A percentile compares a stretch with the other conserved stretches of the same genome.
Conservation (phyloP, 2,113 vertebrate species). For the Cervus canadensis region DNA sequence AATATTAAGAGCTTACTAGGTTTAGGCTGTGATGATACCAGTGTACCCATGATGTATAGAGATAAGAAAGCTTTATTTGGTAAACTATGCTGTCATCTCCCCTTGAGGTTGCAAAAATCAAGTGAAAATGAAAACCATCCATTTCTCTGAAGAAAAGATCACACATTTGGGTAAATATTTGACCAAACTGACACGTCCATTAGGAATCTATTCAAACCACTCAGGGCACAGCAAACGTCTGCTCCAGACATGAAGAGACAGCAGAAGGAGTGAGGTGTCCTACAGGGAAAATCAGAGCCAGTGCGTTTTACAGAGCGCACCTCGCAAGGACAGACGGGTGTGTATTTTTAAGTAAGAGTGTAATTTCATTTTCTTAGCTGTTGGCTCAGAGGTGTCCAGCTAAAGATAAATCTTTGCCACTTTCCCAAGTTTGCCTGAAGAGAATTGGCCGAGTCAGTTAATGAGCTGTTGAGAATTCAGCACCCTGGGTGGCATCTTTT, state of each 20-base stretch:
- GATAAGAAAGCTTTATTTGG: neutral
- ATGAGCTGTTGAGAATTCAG: neutral
- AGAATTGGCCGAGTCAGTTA: neutral
- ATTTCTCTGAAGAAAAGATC: neutral
- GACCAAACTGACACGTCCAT: neutral
- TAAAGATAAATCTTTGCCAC: neutral
- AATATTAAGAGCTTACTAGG: neutral
- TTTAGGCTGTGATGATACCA: neutral
- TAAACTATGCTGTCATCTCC: neutral
- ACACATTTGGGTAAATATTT: neutral
- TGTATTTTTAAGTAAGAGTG: neutral
- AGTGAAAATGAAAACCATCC: neutral
- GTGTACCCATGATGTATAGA: neutral
- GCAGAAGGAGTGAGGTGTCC: neutral
- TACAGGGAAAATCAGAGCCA: neutral
- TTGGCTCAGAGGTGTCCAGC: neutral
- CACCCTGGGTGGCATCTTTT: neutral
- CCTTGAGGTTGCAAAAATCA: neutral
- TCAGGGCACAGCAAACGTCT: neutral
- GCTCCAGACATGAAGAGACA: neutral
- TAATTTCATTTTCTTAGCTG: neutral
- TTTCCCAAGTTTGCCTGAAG: neutral
- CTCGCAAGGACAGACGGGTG: neutral
- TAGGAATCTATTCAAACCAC: neutral
- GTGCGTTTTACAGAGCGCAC: fast-evolving